These are phyloP conservation scores for Neofelis nebulosa DNA, from an alignment of 2,113 vertebrate genomes.

Conservation along the genomic window DNA sequence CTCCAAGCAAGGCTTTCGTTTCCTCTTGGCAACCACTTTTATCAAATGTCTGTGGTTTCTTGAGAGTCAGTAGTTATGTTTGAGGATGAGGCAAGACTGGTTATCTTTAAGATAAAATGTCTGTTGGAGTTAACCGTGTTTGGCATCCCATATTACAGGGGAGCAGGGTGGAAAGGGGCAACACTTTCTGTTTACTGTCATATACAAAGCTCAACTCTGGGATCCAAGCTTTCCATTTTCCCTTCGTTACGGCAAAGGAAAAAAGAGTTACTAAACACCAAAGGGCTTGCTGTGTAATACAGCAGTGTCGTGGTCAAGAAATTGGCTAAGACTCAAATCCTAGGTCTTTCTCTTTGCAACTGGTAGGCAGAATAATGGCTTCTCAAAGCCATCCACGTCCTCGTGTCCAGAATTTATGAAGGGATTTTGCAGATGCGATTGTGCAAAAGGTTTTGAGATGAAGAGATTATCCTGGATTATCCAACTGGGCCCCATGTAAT, in stretches of 20 bases:
- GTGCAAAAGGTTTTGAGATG: not conserved
- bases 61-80: not conserved
- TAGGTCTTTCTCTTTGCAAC: not conserved
- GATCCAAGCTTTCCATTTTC: not conserved
- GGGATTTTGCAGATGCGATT: not conserved
- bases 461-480: not conserved
- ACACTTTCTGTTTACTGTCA: not conserved
- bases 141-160: not conserved
- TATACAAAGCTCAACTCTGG: not conserved
- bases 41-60: not conserved
- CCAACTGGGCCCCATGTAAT: rapidly evolving
- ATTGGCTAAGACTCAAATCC: not conserved
- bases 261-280: not conserved
- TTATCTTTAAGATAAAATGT: not conserved
- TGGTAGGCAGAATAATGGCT: not conserved
- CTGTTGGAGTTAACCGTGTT: not conserved
- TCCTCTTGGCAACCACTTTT: not conserved
- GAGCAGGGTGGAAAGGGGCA: not conserved
- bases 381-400: not conserved
- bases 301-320: not conserved
- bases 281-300: not conserved
- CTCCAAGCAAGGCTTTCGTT: not conserved
- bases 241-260: not conserved
- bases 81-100: not conserved
- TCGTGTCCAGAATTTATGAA: not conserved